Evolutionary conservation across 1,140 invertebrate genomes (phyloP).

Genomic region (Anagrus nilaparvatae): DNA sequence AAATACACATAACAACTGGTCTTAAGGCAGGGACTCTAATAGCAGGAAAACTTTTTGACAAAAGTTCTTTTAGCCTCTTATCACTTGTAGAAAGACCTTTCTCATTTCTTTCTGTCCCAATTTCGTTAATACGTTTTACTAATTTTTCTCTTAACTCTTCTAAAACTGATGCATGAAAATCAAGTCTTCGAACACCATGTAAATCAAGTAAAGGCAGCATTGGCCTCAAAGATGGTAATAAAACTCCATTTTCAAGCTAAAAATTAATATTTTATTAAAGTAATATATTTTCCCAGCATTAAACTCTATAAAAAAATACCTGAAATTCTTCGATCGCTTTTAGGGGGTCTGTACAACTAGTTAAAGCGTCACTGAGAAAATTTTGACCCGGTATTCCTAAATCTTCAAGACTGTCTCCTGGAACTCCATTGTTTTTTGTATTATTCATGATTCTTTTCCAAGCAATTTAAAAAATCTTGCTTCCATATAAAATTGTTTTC

Average conservation of each 20-base stretch:
- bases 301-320: conserved; percentile 37
- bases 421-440: conserved; percentile 28
- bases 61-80: conserved; percentile 79
- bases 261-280: conserved; percentile 19
- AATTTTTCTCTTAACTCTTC: conserved; percentile 89
- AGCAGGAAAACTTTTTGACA: conserved; percentile 88
- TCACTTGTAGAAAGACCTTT: conserved; percentile 40
- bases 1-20: conserved; percentile 90
- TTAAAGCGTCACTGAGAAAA: conserved; percentile 81
- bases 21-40: conserved; percentile 84
- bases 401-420: conserved; percentile 59
- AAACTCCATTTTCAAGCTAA: conserved; percentile 82
- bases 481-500: too few relatives aligned
- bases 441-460: conserved; percentile 27
- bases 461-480: too few relatives aligned
- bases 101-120: conserved; percentile 59
- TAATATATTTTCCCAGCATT: not conserved
- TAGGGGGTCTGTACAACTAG: conserved; percentile 90
- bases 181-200: conserved; percentile 80
- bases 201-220: conserved; percentile 91
- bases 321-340: conserved; percentile 98
- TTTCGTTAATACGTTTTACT: conserved; percentile 77
- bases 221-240: conserved; percentile 82
- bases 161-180: conserved; percentile 91
- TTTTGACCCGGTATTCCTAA: conserved; percentile 85